Percentiles rank a stretch among this genome's conserved stretches.
Evolutionary conservation across 2,113 vertebrate species (phyloP).

Genomic region (Colistium nudipinnis): DNA sequence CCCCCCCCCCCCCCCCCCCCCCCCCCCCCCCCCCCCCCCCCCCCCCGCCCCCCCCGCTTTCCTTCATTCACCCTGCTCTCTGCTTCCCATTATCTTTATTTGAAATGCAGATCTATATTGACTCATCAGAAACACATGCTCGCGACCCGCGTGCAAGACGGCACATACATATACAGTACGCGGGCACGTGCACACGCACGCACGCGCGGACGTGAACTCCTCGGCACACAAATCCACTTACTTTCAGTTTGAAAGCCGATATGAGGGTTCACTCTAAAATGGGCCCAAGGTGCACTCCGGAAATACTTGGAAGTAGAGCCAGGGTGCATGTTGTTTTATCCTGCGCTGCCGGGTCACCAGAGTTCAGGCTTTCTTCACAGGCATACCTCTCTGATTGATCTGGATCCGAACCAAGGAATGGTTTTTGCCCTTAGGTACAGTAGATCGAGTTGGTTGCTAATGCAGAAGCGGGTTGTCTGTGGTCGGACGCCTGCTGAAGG

Average conservation of each 20-base stretch:
- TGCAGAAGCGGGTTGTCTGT: conserved; percentile 30
- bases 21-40: conserved; percentile 70
- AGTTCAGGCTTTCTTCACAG: conserved; percentile 71
- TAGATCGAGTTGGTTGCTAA: conserved; percentile 43
- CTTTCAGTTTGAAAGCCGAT: conserved; percentile 66
- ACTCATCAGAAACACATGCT: conserved; percentile 81
- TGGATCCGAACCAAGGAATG: conserved; percentile 52
- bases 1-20: conserved; percentile 64
- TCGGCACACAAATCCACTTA: conserved; percentile 66
- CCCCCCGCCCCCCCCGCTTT: conserved; percentile 40
- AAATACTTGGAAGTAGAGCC: conserved; percentile 70
- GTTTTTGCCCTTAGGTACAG: conserved; percentile 48
- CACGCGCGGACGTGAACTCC: conserved; percentile 22
- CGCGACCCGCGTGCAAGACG: conserved; percentile 33
- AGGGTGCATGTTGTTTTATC: conserved; percentile 71
- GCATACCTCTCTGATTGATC: conserved; percentile 63
- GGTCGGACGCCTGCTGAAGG: conserved; percentile 42
- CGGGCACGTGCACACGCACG: conserved; percentile 20
- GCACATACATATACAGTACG: conserved; percentile 14
- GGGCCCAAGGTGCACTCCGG: conserved; percentile 74
- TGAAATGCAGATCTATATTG: conserved; percentile 81
- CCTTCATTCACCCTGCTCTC: conserved; percentile 69
- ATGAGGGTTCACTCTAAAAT: conserved; percentile 68
- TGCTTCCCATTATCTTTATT: conserved; percentile 82
- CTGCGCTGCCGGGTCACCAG: conserved; percentile 52